Evolutionary conservation across 2,113 vertebrate species (phyloP).

Genomic region (Numida meleagris): DNA sequence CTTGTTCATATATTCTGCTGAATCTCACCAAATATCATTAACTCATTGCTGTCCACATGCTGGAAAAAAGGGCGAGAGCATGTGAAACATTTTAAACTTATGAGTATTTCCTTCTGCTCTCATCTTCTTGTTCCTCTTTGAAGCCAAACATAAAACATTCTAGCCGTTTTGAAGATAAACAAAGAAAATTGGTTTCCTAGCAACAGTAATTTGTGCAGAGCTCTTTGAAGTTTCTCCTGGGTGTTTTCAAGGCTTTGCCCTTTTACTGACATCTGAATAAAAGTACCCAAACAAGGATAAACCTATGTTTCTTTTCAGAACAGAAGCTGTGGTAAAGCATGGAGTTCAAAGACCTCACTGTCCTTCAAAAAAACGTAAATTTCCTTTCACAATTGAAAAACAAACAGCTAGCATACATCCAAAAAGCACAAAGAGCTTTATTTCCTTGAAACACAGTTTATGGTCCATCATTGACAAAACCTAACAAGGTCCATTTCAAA

Average conservation of each 20-base stretch:
- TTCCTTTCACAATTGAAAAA: neutral
- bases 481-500: neutral
- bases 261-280: neutral
- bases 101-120: neutral
- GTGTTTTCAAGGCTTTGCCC: neutral
- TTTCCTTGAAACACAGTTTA: neutral
- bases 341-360: neutral
- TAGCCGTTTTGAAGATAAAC: neutral
- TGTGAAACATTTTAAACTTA: neutral
- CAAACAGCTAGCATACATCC: neutral
- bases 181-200: constrained; percentile 41
- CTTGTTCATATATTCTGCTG: neutral
- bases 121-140: neutral
- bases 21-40: fast-evolving
- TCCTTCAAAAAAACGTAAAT: neutral
- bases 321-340: fast-evolving
- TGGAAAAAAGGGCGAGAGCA: neutral
- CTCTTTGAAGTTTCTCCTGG: neutral
- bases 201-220: neutral
- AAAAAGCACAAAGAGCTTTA: neutral
- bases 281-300: neutral
- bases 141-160: neutral
- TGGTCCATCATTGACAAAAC: neutral
- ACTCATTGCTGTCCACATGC: neutral
- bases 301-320: fast-evolving